Percentiles rank a stretch among this genome's conserved stretches.
Evolutionary conservation across 2,797 vertebrate species (phyloP).

Genomic region (Artibeus jamaicensis): DNA sequence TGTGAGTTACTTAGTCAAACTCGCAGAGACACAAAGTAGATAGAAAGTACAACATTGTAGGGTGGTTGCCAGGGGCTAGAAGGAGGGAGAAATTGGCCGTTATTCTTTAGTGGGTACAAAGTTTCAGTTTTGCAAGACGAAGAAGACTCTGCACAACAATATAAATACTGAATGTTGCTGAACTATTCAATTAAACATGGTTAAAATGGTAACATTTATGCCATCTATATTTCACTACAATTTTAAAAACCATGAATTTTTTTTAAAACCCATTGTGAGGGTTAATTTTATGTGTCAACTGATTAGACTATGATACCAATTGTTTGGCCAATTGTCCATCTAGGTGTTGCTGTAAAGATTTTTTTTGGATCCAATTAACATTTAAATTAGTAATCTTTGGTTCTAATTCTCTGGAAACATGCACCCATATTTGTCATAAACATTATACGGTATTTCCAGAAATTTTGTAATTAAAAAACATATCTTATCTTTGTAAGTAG

Average conservation of each 20-base stretch:
- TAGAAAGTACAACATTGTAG: neutral
- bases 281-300: neutral
- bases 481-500: neutral
- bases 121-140: neutral
- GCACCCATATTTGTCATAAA: neutral
- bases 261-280: neutral
- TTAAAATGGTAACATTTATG: neutral
- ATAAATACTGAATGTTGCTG: neutral
- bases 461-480: neutral
- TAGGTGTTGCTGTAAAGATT: neutral
- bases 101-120: neutral
- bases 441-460: neutral
- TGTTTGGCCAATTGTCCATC: neutral
- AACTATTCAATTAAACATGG: neutral
- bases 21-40: neutral
- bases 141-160: neutral
- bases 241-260: neutral
- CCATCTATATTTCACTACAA: neutral
- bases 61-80: neutral
- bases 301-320: neutral
- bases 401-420: constrained; percentile 1
- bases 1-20: neutral
- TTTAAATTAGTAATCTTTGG: neutral
- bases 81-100: neutral
- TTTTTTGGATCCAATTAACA: neutral